Base-by-base conservation (phyloP, 2,797 vertebrate species). In the Clangula hyemalis region DNA sequence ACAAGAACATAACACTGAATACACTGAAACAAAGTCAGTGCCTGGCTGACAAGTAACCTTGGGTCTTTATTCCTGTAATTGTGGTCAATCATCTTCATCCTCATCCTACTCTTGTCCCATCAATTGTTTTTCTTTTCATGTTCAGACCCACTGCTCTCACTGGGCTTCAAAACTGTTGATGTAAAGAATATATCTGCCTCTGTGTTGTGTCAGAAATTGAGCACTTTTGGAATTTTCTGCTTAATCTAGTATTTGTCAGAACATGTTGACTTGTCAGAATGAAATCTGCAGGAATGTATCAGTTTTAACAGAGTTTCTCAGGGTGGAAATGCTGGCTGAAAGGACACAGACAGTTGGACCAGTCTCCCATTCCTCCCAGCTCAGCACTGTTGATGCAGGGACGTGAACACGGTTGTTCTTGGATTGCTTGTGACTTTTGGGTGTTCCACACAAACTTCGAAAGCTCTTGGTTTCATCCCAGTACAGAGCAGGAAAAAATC, bases 181-280 rank as follows among this genome's bases (percentile, higher is more conserved):
- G 39, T 65, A 58, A 75, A 64, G 32, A 49, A 38, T n/a, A 20
- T 66, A 85, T 49, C 54, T 84, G 36, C 13, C 51, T 89, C 75
- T 21, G 2, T 3, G 2, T 60, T 51, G 45, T 90, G 58, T 90
- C 75, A 87, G 65, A 91, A 91, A 66, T 69, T n/a, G 38, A 89
- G 75, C 54, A 15, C 62, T 92, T 95, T 14, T 7, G 91, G 89
- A 89, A 89, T 94, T 95, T 87, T 90, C 30, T 64, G 25, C 51
- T 36, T 91, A 75, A 88, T 89, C 54, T 70, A 39, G 39, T 87
- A 53, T 93, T 96, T 96, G 87, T 96, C 62, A 81, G 92, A 81
- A 93, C 85, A 81, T 3, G 62, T 75, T 86, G 87, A 20, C 30
- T 89, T 4, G 24, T 81, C 79, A 92, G 87, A 86, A 92, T 34